A percentile compares a stretch with the other conserved stretches of the same genome.
Evolutionary conservation across 2,113 vertebrate genomes (phyloP).

Genomic region (Rynchops niger): DNA sequence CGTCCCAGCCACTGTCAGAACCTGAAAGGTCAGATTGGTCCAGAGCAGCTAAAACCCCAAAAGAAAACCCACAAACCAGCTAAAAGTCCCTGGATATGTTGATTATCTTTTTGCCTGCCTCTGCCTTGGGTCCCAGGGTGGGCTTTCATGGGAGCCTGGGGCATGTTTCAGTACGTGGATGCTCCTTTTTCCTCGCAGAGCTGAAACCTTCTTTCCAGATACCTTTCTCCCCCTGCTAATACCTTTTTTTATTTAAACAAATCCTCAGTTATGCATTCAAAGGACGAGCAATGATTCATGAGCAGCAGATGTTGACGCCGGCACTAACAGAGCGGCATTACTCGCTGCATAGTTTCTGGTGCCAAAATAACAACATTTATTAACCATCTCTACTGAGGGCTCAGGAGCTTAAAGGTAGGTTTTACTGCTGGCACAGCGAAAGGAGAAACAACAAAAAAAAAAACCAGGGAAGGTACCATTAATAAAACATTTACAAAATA

Average conservation of each 20-base stretch:
- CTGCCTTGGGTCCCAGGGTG: neutral
- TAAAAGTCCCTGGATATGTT: neutral
- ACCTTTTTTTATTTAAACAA: neutral
- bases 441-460: neutral
- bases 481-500: neutral
- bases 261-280: neutral
- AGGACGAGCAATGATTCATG: neutral
- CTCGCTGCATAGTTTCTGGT: neutral
- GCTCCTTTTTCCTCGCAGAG: rapidly evolving
- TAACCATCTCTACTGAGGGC: neutral
- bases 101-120: neutral
- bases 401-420: neutral
- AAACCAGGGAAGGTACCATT: neutral
- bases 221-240: neutral
- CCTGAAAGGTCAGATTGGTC: neutral
- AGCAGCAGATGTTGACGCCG: neutral
- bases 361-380: neutral
- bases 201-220: neutral
- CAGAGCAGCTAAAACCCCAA: neutral
- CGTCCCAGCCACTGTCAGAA: neutral
- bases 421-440: neutral
- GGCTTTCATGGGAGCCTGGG: rapidly evolving
- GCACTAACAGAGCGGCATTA: rapidly evolving
- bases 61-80: neutral
- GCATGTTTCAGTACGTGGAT: neutral